These are phyloP conservation scores for Drosophila repleta DNA, from an alignment of 1,140 invertebrate species.

Conservation along the genomic window DNA sequence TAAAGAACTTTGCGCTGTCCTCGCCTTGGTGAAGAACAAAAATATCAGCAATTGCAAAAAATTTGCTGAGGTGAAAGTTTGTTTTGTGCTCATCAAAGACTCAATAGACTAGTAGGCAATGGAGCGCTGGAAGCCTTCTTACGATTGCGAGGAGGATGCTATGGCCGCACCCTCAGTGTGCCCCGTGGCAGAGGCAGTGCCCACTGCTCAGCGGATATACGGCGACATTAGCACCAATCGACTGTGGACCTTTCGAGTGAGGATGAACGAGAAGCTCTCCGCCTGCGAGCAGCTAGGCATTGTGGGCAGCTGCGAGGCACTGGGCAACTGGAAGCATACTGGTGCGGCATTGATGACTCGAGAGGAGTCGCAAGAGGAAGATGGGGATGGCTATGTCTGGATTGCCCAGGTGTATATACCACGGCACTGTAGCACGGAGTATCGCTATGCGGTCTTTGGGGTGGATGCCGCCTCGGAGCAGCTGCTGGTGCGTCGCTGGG, in stretches of 20 bases:
- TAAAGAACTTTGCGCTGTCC: slow-evolving; percentile 38
- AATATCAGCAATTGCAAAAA: slow-evolving; percentile 5
- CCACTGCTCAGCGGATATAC: slow-evolving; percentile 29
- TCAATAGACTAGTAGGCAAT: slow-evolving; percentile 35
- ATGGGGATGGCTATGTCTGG: slow-evolving; percentile 84
- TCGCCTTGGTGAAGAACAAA: slow-evolving; percentile 7
- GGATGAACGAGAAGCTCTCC: slow-evolving; percentile 58
- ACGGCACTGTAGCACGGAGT: slow-evolving; percentile 88
- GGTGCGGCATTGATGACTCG: slow-evolving; percentile 84
- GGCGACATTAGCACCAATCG: slow-evolving; percentile 73
- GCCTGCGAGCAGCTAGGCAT: slow-evolving; percentile 84
- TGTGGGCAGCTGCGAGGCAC: slow-evolving; percentile 83
- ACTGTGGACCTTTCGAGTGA: slow-evolving; percentile 84
- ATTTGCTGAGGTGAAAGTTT: slow-evolving; percentile 29
- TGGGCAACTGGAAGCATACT: slow-evolving; percentile 85
- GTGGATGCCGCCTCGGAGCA: slow-evolving; percentile 85
- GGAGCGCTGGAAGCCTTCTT: slow-evolving; percentile 64
- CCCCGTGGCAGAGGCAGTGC: neutral
- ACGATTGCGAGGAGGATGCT: slow-evolving; percentile 54
- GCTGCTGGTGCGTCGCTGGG: slow-evolving; percentile 91
- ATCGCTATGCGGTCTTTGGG: slow-evolving; percentile 91
- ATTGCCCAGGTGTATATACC: slow-evolving; percentile 86
- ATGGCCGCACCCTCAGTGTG: slow-evolving; percentile 43
- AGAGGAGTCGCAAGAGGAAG: slow-evolving; percentile 30
- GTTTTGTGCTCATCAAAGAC: neutral